phyloP scores from a whole-genome alignment of 2,888 invertebrate species.

The Spialia ferax region DNA sequence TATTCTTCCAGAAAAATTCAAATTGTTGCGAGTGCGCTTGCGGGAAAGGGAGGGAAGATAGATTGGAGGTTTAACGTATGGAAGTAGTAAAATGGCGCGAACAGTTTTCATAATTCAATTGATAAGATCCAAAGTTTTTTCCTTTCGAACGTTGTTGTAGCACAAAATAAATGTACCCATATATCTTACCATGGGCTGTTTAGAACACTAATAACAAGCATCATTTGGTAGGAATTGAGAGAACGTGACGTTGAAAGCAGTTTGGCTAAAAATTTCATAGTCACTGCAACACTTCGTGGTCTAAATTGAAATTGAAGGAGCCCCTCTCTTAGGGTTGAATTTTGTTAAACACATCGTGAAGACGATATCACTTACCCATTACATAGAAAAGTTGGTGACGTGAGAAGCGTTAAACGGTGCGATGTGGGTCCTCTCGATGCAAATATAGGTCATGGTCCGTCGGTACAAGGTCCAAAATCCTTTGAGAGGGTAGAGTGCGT shows the following conservation, averaged over 20 bases:
- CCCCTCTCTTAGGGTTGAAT: conserved; percentile 54
- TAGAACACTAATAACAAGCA: conserved; percentile 58
- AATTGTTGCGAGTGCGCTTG: too few relatives aligned
- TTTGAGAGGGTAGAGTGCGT: conserved; percentile 50
- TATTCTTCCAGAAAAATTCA: too few relatives aligned
- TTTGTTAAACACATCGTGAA: conserved; percentile 51
- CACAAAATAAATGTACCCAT: not conserved
- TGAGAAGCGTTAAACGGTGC: conserved; percentile 69
- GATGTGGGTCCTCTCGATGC: conserved; percentile 53
- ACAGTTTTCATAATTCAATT: too few relatives aligned
- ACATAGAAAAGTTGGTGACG: conserved; percentile 64
- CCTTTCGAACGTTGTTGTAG: not conserved
- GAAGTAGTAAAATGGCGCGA: too few relatives aligned
- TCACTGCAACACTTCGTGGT: conserved; percentile 15
- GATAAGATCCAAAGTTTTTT: not conserved
- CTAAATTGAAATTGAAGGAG: conserved; percentile 51
- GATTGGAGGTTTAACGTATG: too few relatives aligned
- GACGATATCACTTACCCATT: conserved; percentile 62
- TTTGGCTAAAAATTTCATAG: conserved; percentile 55
- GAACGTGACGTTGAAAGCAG: conserved; percentile 69
- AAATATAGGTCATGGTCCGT: conserved; percentile 60
- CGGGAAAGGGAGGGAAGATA: too few relatives aligned
- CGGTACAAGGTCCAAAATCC: conserved; percentile 62
- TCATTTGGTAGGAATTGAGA: conserved; percentile 61
- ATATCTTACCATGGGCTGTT: not conserved